Base-by-base conservation (phyloP, 2,113 vertebrate genomes). In the Xenopus borealis region DNA sequence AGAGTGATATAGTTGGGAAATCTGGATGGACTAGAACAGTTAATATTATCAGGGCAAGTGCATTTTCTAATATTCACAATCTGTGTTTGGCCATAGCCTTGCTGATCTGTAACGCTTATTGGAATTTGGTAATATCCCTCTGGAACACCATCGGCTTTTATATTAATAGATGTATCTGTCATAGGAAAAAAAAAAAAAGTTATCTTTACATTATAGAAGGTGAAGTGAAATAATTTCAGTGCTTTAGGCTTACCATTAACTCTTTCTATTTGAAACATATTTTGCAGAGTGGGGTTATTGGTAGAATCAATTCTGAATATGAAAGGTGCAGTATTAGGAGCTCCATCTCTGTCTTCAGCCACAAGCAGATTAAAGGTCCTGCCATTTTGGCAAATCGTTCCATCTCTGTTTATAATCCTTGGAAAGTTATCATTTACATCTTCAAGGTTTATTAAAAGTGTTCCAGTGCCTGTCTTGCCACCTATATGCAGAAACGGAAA, bases 371-470 rank as follows among this genome's bases (percentile, higher is more conserved):
- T 82, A 53, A 81, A 64, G 18, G 86, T n/a, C 75, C 79, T 71
- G 70, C 62, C 66, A 78, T 87, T 23, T 80, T 80, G 83, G 81
- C 96, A 98, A 69, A 97, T 59, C 1, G 82, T 80, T 14, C 87
- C 62, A 0, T 91, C 73, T 0, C 0, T 14, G 0, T 57, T 59
- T 55, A 9, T 17, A 16, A 95, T 9, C 0, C 40, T 23, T 1
- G 95, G 96, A 3, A 69, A 0, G 52, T 95, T 88, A 81, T 95
- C 95, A 62, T 96, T 95, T 7, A 79, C 80, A 66, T 95, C 92
- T 17, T 86, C 81, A 18, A 97, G 75, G 68, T 75, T 69, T 73
- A 97, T 81, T 10, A 94, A 83, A 27, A 97, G 80, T 6, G 88
- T 95, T 67, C 96, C 95, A 3, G 88, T 94, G 66, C 93, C 93